Evolutionary conservation across 30 jellyfish, hydroid and myxozoan species (phyloP), one percentile per base, ranked within the genome.

Genomic region (Cassiopea andromeda): DNA sequence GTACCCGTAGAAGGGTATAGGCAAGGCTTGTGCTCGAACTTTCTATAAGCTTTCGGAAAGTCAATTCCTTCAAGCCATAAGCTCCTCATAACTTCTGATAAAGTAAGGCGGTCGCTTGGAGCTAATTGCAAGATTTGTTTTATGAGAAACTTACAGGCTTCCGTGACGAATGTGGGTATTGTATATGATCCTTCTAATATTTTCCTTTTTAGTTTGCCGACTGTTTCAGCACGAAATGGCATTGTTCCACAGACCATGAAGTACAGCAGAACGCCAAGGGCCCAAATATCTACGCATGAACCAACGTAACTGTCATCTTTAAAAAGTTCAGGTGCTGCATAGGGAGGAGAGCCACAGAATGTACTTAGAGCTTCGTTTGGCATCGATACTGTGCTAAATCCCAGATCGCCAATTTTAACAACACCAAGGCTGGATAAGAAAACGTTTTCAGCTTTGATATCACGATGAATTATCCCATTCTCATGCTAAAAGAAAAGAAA

Each of bases 221-320:
- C 98, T 59, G 98, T 94, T 73, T 94, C 98, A 1, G 98, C 98
- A 45, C 97, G 94, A 85, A 94, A 94, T 16, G 98, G 98, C 98
- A 94, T 94, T 7, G 97, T 73, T 1, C 98, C 98, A 46, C 93
- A 78, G 2, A 94, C 98, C 98, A 94, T 94, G 82, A 94, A 94
- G 69, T 90, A 94, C 45, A 94, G 82, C 45, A 94, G 90, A 2
- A 94, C 97, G 44, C 98, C 98, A 18, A 94, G 85, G 46, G 98
- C 98, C 98, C 98, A 94, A 5, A 94, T 87, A 66, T 94, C 98
- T 48, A 94, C 98, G 49, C 88, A 81, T 14, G 92, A 85, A 16
- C 98, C 98, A 19, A 90, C 69, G 94, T 94, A 94, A 74, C 88
- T 85, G 72, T 94, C 98, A 68, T 94, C 98, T 76, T 91, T 94